Evolutionary conservation across 2,113 vertebrate genomes (phyloP).

Genomic region (Ciconia maguari): DNA sequence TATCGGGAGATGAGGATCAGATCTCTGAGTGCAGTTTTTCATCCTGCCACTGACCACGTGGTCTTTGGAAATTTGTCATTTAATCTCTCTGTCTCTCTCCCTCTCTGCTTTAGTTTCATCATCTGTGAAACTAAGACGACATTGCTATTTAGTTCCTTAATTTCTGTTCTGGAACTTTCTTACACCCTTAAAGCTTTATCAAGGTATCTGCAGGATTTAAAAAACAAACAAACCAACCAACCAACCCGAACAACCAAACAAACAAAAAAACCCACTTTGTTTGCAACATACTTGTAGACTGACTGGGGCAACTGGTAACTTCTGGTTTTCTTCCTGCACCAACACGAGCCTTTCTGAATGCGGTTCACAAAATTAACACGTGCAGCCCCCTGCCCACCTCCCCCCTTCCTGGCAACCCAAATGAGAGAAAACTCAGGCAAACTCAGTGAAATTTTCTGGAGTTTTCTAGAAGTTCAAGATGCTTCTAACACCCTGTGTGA

Average conservation of each 20-base stretch:
- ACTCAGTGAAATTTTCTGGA: background rate
- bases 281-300: background rate
- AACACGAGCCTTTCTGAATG: background rate
- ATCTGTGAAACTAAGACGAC: background rate
- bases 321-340: background rate
- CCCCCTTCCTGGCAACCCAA: background rate
- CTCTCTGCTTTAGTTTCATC: constrained; percentile 7
- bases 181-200: background rate
- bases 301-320: background rate
- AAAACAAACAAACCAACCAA: background rate
- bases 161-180: constrained; percentile 5
- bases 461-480: background rate
- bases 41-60: constrained; percentile 12
- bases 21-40: constrained; percentile 8
- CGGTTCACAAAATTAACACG: background rate
- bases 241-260: background rate
- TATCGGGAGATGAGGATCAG: constrained; percentile 4
- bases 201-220: background rate
- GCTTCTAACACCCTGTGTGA: background rate
- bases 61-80: constrained; percentile 49
- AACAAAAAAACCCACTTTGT: background rate
- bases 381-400: accelerated
- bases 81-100: constrained; percentile 5
- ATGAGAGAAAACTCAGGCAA: background rate
- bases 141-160: background rate